phyloP scores from a whole-genome alignment of 2,888 invertebrate genomes.

The Drosophila recens region DNA sequence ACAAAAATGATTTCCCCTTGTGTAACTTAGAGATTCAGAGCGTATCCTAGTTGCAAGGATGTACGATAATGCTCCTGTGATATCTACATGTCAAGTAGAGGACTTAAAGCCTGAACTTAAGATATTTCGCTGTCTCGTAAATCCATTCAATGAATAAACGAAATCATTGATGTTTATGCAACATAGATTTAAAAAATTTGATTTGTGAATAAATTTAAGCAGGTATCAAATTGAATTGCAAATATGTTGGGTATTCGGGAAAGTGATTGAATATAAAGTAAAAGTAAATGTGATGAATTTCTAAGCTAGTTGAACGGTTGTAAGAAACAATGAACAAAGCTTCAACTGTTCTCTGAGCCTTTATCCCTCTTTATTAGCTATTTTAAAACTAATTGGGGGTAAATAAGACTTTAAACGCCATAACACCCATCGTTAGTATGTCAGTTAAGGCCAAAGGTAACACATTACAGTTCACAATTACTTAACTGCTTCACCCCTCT shows the following conservation, averaged over 20 bases:
- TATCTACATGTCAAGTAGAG: too few relatives aligned
- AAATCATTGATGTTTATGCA: slow-evolving; percentile 14
- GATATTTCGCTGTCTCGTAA: neutral
- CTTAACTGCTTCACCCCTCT: slow-evolving; percentile 51
- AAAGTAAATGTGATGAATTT: slow-evolving; percentile 2
- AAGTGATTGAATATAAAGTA: slow-evolving; percentile 46
- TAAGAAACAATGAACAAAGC: neutral
- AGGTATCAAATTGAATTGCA: slow-evolving; percentile 51
- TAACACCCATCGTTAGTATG: slow-evolving; percentile 55
- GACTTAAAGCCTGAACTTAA: neutral
- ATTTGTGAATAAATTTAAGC: slow-evolving; percentile 53
- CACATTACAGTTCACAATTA: slow-evolving; percentile 71
- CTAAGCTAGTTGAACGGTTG: neutral
- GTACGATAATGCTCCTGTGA: too few relatives aligned
- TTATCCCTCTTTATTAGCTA: slow-evolving; percentile 33
- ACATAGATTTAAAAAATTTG: slow-evolving; percentile 31
- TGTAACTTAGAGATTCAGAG: too few relatives aligned
- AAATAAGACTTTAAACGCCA: slow-evolving; percentile 74
- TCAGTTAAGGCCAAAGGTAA: slow-evolving; percentile 65
- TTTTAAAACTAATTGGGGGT: slow-evolving; percentile 84
- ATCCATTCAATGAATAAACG: slow-evolving; percentile 10
- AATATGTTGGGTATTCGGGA: slow-evolving; percentile 18
- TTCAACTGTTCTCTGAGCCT: neutral
- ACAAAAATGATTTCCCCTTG: too few relatives aligned
- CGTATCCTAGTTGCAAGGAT: too few relatives aligned